Evolutionary conservation across 2,888 invertebrate species (phyloP).

Genomic region (Stenurella melanura): DNA sequence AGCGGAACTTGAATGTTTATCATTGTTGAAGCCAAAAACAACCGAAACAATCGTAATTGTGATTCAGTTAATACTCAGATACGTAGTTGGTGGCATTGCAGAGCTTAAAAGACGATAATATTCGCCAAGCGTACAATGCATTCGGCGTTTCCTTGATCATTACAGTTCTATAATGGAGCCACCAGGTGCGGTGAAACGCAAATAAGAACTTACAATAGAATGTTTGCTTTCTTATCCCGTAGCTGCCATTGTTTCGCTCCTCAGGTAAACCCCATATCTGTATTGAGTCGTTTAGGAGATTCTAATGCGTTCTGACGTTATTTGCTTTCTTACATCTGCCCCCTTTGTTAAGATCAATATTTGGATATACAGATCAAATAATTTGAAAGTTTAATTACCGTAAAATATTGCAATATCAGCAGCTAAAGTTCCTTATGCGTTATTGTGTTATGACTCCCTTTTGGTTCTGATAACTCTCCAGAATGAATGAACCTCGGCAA

Average conservation of each 20-base stretch:
- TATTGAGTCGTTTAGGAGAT: slow-evolving; percentile 60
- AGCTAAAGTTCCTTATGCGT: slow-evolving; percentile 49
- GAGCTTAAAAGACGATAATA: slow-evolving; percentile 25
- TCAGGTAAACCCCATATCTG: slow-evolving; percentile 61
- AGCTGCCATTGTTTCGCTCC: slow-evolving; percentile 62
- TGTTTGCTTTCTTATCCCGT: slow-evolving; percentile 66
- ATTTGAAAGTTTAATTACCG: slow-evolving; percentile 64
- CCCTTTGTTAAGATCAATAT: slow-evolving; percentile 62
- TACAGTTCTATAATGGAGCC: slow-evolving; percentile 56
- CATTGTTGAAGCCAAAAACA: not conserved
- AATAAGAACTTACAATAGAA: slow-evolving; percentile 63
- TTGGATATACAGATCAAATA: slow-evolving; percentile 61
- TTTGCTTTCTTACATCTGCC: slow-evolving; percentile 59
- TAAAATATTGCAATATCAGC: slow-evolving; percentile 64
- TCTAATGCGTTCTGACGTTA: slow-evolving; percentile 61
- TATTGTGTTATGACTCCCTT: slow-evolving; percentile 41
- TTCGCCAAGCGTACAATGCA: slow-evolving; percentile 36
- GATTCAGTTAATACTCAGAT: slow-evolving; percentile 29
- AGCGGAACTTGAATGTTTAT: slow-evolving; percentile 7
- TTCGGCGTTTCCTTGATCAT: slow-evolving; percentile 53
- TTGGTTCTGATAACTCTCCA: slow-evolving; percentile 23
- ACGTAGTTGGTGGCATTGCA: slow-evolving; percentile 16
- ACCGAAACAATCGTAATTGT: not conserved
- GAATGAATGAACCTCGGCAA: slow-evolving; percentile 21
- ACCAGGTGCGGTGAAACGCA: slow-evolving; percentile 66